Base-by-base conservation (phyloP, 2,888 invertebrate genomes). In the Abscondita cerata region DNA sequence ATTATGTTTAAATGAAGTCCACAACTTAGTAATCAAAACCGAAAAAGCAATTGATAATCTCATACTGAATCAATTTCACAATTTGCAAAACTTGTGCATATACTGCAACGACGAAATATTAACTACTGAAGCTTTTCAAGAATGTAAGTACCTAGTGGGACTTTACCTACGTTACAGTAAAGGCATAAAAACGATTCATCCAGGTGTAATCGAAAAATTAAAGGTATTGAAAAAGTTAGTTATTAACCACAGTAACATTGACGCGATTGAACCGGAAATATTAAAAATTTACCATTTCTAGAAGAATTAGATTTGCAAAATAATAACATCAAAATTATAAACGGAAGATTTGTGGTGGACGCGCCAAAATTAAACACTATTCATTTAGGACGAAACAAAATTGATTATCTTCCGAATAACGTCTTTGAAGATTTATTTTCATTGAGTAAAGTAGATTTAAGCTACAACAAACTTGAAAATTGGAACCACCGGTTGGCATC, bases 261-360 rank as follows among this genome's bases (percentile, higher is more conserved):
- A 33, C n/a, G 4, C 36, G 11, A 16, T 36, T 51, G 5, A 19
- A 46, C 52, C 6, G 44, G 52, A 18, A 5, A 19, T 12, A 47
- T 59, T 25, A 36, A 52, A 25, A 34, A 38, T 2, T 13, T 59
- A 2, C 5, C 4, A 5, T 11, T n/a, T 1, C 47, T 59, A 2
- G 59, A 59, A 38, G 59, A 59, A 8, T 31, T 59, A 15, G 59
- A 59, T 13, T 47, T 91, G 65, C 89, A 90, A 69, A 89, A 89
- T 15, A 91, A 90, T 81, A 88, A 88, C 74, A 75, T 90, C 67
- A 86, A 88, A 2, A 87, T 88, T 15, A 83, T 89, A 52, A 85
- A 89, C 36, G 87, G 88, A 77, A 81, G 86, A 72, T 85, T 87
- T 73, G 88, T 89, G 68, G 80, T 80, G 11, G 78, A 79, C 56